Evolutionary conservation across 2,797 vertebrate species (phyloP), one percentile per base, ranked within the genome.

Genomic region (Gadopsis marmoratus): DNA sequence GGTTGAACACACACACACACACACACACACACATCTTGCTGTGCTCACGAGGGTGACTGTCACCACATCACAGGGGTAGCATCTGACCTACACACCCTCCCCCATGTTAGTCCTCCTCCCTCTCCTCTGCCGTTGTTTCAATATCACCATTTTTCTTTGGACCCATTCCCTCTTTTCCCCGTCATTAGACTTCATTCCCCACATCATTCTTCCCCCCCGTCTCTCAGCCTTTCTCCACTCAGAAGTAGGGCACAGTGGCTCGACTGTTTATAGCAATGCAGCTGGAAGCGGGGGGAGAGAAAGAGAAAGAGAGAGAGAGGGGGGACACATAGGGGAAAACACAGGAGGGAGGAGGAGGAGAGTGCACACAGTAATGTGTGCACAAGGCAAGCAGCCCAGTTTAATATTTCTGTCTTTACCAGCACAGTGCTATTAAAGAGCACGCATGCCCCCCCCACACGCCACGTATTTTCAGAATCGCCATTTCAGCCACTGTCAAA

Each of bases 171-270:
- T 58, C 41, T 55, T 64, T 77, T 71, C 37, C 67, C 79, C 86
- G 89, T 89, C 76, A 87, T 88, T 87, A 88, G 85, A 78, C 79
- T 83, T 79, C 83, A 50, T 50, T 83, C 86, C 68, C 63, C 64
- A 82, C 66, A 78, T 89, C 82, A n/a, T 73, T 76, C 82, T 62
- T 78, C 80, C 72, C 83, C 71, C 53, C 73, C 43, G 53, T 80
- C 60, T 76, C 73, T 68, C 83, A 55, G 19, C 79, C 69, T 54
- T 85, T 79, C 74, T 81, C 60, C 31, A 13, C 75, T 84, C 84
- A 89, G 88, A 94, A 92, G 83, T 93, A 93, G 94, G 93, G 86
- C 94, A 94, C 91, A 92, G 91, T 86, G 89, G 91, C 88, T 90
- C 33, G 53, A 91, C 93, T 93, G 93, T 94, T 91, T 89, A 90